Conservation (phyloP, 2,888 invertebrate species). For the Lasioglossum vierecki region DNA sequence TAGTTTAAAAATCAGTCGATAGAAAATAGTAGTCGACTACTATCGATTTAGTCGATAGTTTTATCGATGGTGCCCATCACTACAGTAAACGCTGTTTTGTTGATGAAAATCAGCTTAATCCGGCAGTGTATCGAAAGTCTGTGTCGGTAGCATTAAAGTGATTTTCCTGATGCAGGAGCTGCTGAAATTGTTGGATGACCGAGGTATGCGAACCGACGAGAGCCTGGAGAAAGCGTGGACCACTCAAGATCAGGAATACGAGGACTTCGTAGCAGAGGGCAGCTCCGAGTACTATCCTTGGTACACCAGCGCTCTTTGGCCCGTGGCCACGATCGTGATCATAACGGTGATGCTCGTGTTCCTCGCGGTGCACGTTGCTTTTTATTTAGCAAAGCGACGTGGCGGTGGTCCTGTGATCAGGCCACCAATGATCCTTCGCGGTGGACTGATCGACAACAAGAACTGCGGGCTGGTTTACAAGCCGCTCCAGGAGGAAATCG, state of each 20-base stretch:
- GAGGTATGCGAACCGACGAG: constrained; percentile 66
- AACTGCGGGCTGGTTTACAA: constrained; percentile 91
- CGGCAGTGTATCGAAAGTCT: background rate
- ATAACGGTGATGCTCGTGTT: constrained; percentile 73
- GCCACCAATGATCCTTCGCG: constrained; percentile 82
- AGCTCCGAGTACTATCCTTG: constrained; percentile 69
- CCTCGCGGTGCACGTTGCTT: constrained; percentile 72
- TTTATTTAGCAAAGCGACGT: constrained; percentile 76
- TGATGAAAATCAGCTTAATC: too few species aligned
- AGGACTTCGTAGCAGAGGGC: constrained; percentile 61
- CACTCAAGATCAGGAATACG: constrained; percentile 76
- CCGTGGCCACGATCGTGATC: constrained; percentile 72
- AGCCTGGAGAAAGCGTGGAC: constrained; percentile 74
- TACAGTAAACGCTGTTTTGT: too few species aligned
- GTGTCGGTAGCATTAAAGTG: background rate
- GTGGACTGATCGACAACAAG: constrained; percentile 85
- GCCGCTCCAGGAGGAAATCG: constrained; percentile 91
- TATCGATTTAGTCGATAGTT: too few species aligned
- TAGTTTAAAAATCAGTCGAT: too few species aligned
- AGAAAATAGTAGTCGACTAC: too few species aligned
- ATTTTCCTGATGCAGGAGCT: constrained; percentile 23
- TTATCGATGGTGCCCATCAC: too few species aligned
- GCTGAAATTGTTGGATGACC: constrained; percentile 66
- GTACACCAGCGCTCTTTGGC: constrained; percentile 77
- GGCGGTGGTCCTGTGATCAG: constrained; percentile 80